phyloP scores from a whole-genome alignment of 2,888 invertebrate genomes.

The Unio delphinus region DNA sequence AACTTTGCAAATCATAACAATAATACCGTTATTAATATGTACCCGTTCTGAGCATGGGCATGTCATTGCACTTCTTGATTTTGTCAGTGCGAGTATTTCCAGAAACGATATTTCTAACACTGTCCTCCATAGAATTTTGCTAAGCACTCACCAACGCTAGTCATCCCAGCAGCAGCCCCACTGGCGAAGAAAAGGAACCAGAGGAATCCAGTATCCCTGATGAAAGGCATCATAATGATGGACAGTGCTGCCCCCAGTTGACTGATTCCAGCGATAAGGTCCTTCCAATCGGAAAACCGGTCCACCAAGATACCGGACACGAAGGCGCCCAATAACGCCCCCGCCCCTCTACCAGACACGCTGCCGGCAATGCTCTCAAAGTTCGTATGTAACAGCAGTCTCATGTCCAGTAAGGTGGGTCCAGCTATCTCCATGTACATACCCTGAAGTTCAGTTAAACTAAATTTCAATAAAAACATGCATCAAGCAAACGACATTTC shows the following conservation, averaged over 20 bases:
- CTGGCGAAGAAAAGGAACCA: conserved; percentile 26
- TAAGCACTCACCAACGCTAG: conserved; percentile 27
- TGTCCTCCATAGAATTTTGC: no score
- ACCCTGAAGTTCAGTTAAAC: conserved; percentile 16
- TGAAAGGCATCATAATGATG: conserved; percentile 27
- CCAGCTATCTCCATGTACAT: conserved; percentile 31
- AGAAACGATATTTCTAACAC: no score
- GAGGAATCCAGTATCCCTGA: conserved; percentile 10
- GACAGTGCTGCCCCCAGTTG: conserved; percentile 15
- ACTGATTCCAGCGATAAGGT: conserved; percentile 19
- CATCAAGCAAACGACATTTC: no score
- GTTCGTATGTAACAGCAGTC: conserved; percentile 21
- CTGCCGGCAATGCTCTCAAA: conserved; percentile 27
- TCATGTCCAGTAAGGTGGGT: conserved; percentile 34
- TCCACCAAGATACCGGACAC: conserved; percentile 28
- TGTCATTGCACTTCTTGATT: no score
- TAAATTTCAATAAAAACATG: no score
- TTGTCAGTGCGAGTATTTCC: no score
- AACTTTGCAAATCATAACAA: no score
- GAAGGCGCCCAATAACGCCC: conserved; percentile 30
- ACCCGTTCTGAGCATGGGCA: no score
- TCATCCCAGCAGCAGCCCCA: conserved; percentile 24
- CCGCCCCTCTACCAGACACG: conserved; percentile 25
- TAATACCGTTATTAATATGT: no score
- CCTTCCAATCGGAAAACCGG: conserved; percentile 24